Base-by-base conservation (phyloP, 2,113 vertebrate species). In the Silurus meridionalis region DNA sequence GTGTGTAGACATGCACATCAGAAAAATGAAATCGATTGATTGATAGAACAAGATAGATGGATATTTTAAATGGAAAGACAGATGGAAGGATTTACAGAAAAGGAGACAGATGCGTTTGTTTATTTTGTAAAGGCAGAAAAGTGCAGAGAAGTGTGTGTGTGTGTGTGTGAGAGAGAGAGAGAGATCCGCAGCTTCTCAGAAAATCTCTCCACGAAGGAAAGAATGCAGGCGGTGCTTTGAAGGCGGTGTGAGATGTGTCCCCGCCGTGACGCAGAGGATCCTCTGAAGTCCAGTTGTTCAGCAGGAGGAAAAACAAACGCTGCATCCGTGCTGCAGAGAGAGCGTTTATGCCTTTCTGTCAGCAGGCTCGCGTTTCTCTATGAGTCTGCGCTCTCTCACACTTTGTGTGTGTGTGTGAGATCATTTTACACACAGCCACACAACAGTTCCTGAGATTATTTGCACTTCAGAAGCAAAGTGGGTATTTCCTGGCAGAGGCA, bases 401-500 rank as follows among this genome's bases (percentile, higher is more conserved):
- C 28, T 50, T 21, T 53, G 52, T 58, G n/a, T 60, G n/a, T 25
- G 23, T 23, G 37, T 37, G 37, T 37, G 37, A 37, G 37, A 37
- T 37, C 37, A 37, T 37, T 37, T 37, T 37, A 37, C 14, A 21
- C 15, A 63, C 4, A 71, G 7, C 14, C 23, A n/a, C 3, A 53
- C 9, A 52, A 11, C 15, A 14, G 0, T 67, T 77, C 28, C 8
- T 11, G 28, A 74, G 58, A 74, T 71, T 1, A 55, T 63, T 81
- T 67, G 9, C 83, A 52, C 71, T 63, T 86, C 83, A 85, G 66
- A 57, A 83, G 66, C 69, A 17, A 37, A 46, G 46, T 64, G 66
- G 83, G 80, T 83, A 87, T 90, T 25, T 85, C 69, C 46, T 87
- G 84, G 63, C 60, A 63, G 53, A 60, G 83, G 63, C 1, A 1